These are phyloP conservation scores for Cranoglanis bouderius DNA, from an alignment of 2,113 vertebrate genomes.

Conservation along the genomic window DNA sequence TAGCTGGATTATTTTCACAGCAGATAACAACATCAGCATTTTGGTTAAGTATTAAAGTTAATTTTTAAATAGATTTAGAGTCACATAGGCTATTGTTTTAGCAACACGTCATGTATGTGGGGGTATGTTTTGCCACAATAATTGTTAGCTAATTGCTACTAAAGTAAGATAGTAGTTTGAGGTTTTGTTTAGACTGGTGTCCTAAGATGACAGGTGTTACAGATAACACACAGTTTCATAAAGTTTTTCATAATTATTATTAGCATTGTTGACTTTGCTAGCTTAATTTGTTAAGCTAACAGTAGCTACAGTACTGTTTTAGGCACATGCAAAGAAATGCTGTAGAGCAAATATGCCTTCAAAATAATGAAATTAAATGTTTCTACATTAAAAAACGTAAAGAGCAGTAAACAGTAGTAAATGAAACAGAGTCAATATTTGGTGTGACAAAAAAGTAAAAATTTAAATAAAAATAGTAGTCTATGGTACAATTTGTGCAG, in stretches of 20 bases:
- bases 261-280: background rate
- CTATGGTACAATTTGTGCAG: too few species aligned
- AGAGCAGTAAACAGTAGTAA: too few species aligned
- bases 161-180: background rate
- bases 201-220: background rate
- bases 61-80: background rate
- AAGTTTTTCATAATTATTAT: background rate
- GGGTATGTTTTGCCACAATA: too few species aligned
- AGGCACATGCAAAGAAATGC: too few species aligned
- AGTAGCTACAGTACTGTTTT: too few species aligned
- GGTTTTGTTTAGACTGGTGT: background rate
- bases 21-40: background rate
- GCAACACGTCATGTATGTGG: background rate
- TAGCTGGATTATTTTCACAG: constrained; percentile 3
- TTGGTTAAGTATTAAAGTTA: background rate
- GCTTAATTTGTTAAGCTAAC: background rate
- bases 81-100: background rate
- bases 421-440: too few species aligned
- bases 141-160: background rate
- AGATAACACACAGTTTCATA: background rate
- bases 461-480: too few species aligned
- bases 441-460: too few species aligned
- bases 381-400: too few species aligned
- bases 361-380: too few species aligned
- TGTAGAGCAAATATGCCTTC: too few species aligned